Evolutionary conservation across 2,113 vertebrate species (phyloP), one percentile per base, ranked within the genome.

Genomic region (Meleagris gallopavo): DNA sequence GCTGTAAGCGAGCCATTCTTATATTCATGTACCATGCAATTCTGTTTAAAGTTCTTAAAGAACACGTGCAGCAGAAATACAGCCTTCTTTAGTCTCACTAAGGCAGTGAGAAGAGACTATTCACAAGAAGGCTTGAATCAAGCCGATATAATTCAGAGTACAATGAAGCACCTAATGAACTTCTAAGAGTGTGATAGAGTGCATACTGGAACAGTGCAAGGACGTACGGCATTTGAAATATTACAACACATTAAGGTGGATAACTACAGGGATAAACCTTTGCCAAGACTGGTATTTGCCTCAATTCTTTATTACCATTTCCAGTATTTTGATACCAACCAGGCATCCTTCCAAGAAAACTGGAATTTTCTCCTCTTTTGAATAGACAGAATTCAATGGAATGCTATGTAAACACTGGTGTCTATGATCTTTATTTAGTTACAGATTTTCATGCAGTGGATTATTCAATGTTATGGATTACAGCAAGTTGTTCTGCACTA

Each of bases 171-270:
- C 27, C 6, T 10, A 57, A 24, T 8, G 18, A 46, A 72, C 36
- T 52, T 36, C 4, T 34, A 13, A 18, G 64, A 43, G 78, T 64
- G 70, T 54, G 36, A 71, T 6, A 85, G 45, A 27, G 25, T 25
- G 11, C 1, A 0, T 13, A 34, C 16, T 0, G 0, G 32, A 72
- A 58, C 52, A 67, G 57, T 46, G 36, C 50, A 80, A 65, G 38
- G 48, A 79, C 0, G 0, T 5, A 52, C 15, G 22, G 16, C 50
- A 54, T 52, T 32, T 48, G 27, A 82, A 78, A 87, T 69, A 41
- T 16, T 69, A 29, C 57, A 71, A 34, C 48, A 45, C 11, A 10
- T 0, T 48, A 15, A 71, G 1, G 4, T 48, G 52, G 40, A 46
- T 94, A 57, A 38, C 52, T 38, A 24, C 0, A 0, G 66, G 18